phyloP scores from a whole-genome alignment of 1,140 invertebrate species.

The Pogonognathellus flavescens region DNA sequence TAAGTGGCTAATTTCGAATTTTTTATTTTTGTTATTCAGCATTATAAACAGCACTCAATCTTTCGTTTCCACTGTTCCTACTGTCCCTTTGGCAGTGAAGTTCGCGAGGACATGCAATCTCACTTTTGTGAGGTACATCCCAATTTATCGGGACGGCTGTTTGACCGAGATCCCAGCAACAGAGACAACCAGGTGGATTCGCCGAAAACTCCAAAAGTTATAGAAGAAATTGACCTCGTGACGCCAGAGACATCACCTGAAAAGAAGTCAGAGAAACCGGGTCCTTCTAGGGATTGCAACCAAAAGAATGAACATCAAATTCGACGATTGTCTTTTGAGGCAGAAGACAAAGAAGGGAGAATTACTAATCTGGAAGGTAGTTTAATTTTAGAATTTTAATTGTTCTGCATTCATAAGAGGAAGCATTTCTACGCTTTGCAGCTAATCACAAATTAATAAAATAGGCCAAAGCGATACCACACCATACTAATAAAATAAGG shows the following conservation, averaged over 20 bases:
- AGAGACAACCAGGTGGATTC: background rate
- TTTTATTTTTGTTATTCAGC: slow-evolving; percentile 60
- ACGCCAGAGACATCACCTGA: too few relatives aligned
- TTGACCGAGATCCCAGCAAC: slow-evolving; percentile 66
- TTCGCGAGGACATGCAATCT: slow-evolving; percentile 69
- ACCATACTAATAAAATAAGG: too few relatives aligned
- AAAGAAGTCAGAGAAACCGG: too few relatives aligned
- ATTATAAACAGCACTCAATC: slow-evolving; percentile 71
- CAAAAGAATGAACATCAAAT: background rate
- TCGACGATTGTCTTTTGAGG: background rate
- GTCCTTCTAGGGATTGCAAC: too few relatives aligned
- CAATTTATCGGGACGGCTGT: slow-evolving; percentile 70
- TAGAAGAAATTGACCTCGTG: too few relatives aligned
- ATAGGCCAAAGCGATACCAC: too few relatives aligned
- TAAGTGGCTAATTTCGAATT: background rate
- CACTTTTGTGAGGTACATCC: slow-evolving; percentile 72
- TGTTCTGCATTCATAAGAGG: background rate
- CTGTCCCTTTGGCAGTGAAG: slow-evolving; percentile 71
- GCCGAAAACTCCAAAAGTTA: too few relatives aligned
- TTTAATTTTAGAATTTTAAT: background rate
- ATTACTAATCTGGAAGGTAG: slow-evolving; percentile 8
- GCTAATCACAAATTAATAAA: too few relatives aligned
- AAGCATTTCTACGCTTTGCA: background rate
- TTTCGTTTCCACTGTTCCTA: slow-evolving; percentile 73
- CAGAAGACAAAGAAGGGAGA: background rate